phyloP scores from a whole-genome alignment of 2,113 vertebrate species.

The Hippocampus guttulatus region DNA sequence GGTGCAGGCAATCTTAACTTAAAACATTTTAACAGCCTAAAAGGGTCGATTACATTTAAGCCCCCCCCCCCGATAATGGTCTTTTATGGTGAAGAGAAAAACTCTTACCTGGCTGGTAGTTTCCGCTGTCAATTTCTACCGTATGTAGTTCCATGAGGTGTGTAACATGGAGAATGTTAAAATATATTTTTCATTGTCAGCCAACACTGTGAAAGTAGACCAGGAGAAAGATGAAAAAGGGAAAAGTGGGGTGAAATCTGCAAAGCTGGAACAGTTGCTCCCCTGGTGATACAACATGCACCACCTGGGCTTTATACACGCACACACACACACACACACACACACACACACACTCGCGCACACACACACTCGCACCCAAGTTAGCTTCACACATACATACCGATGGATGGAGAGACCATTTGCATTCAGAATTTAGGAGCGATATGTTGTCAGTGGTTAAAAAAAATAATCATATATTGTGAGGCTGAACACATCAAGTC shows the following conservation, averaged over 20 bases:
- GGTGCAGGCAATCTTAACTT: no score
- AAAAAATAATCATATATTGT: no score
- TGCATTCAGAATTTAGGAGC: no score
- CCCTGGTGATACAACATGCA: constrained; percentile 58
- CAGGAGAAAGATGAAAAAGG: constrained; percentile 5
- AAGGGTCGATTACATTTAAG: neutral
- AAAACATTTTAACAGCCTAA: no score
- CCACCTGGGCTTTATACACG: constrained; percentile 48
- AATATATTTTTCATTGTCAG: neutral
- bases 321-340: constrained; percentile 8
- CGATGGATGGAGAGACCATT: no score
- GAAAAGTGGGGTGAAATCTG: constrained; percentile 30
- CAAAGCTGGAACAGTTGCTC: constrained; percentile 47
- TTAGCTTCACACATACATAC: neutral
- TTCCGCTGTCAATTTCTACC: neutral
- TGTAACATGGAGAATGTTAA: neutral
- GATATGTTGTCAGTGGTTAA: no score
- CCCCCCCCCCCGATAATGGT: no score
- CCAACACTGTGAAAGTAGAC: neutral
- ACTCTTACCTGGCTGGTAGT: neutral
- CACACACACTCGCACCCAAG: neutral
- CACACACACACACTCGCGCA: no score
- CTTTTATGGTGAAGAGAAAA: no score
- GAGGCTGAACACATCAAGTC: neutral
- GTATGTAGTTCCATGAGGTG: neutral